phyloP scores from a whole-genome alignment of 2,113 vertebrate species.

The Chauna torquata region DNA sequence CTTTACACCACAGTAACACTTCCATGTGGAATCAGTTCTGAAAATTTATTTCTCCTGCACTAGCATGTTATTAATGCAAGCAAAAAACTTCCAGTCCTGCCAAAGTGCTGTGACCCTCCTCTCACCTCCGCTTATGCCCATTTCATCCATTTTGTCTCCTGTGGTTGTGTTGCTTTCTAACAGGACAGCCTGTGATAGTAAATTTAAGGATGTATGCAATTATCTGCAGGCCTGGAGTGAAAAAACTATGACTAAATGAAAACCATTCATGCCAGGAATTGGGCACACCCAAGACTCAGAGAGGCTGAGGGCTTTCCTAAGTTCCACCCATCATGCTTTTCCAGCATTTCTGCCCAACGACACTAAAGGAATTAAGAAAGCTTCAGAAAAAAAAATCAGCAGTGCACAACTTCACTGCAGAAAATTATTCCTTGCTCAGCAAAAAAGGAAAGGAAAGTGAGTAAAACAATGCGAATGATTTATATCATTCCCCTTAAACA shows the following conservation, averaged over 20 bases:
- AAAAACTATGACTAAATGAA: background rate
- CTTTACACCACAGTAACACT: background rate
- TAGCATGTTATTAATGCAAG: background rate
- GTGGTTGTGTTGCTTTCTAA: background rate
- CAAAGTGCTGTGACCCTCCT: background rate
- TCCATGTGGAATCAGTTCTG: background rate
- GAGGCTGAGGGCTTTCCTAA: background rate
- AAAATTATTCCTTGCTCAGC: constrained; percentile 15
- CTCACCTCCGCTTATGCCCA: background rate
- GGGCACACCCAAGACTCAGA: background rate
- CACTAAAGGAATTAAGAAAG: background rate
- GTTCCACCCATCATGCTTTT: background rate
- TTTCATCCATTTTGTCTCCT: background rate
- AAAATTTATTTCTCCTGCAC: background rate
- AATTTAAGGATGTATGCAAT: background rate
- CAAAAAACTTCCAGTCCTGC: background rate
- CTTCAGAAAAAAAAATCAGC: background rate
- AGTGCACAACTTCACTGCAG: background rate
- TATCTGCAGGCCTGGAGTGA: background rate
- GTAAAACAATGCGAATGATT: constrained; percentile 31
- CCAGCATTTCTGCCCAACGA: background rate
- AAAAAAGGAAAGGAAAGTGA: background rate
- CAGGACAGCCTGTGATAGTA: fast-evolving
- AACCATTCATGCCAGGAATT: background rate
- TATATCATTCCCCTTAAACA: background rate